Conservation (phyloP, 2,888 invertebrate genomes). For the Conistra vaccinii region DNA sequence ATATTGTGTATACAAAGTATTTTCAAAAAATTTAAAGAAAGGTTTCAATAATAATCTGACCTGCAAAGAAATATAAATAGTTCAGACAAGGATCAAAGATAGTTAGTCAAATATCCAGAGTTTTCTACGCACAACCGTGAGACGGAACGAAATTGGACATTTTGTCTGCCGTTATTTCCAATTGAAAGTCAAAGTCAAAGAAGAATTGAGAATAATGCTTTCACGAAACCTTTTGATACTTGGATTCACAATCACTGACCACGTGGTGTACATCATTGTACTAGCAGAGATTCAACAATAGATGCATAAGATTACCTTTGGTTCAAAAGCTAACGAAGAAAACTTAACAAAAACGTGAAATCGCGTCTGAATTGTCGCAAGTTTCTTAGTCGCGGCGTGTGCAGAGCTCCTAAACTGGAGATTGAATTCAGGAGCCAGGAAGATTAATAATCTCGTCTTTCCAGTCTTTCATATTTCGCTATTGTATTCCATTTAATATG, state of each 20-base stretch:
- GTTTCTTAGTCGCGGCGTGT: slow-evolving; percentile 18
- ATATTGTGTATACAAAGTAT: neutral
- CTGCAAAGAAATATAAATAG: neutral
- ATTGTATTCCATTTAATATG: slow-evolving; percentile 57
- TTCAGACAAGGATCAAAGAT: no score
- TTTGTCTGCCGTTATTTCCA: no score
- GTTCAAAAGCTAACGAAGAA: neutral
- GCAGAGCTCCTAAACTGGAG: slow-evolving; percentile 35
- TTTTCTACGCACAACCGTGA: neutral
- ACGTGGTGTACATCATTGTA: neutral
- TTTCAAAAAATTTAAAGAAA: neutral
- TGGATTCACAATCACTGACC: neutral
- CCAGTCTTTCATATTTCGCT: slow-evolving; percentile 48
- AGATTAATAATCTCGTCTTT: slow-evolving; percentile 60
- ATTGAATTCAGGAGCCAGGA: slow-evolving; percentile 58
- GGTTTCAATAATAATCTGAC: neutral
- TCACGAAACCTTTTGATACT: neutral
- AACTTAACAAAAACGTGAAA: neutral
- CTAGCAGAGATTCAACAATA: neutral
- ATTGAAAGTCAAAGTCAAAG: no score
- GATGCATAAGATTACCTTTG: neutral
- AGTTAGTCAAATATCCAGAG: neutral
- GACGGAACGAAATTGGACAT: neutral
- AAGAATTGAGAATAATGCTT: no score
- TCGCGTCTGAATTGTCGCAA: slow-evolving; percentile 3